phyloP scores from a whole-genome alignment of 2,113 vertebrate species.

The Empidonax traillii region DNA sequence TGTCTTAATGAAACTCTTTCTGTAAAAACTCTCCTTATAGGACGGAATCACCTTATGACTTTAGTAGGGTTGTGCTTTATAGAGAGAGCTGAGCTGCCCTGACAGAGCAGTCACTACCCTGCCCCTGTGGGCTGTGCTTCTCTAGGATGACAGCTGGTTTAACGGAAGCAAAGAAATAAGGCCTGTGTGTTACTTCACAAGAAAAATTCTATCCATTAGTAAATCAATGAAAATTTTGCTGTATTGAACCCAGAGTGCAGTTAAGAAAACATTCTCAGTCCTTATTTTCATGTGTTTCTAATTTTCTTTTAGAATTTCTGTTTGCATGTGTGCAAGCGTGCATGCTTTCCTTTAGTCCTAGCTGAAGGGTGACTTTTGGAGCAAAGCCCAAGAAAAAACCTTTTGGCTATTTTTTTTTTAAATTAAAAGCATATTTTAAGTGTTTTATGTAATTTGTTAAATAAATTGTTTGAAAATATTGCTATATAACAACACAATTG shows the following conservation, averaged over 20 bases:
- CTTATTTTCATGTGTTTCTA: conserved; percentile 44
- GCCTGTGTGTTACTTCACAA: background rate
- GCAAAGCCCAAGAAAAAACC: conserved; percentile 4
- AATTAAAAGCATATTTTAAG: conserved; percentile 15
- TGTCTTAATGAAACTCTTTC: background rate
- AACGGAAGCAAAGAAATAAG: background rate
- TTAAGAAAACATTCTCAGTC: background rate
- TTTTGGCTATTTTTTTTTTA: background rate
- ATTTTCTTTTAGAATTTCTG: conserved; percentile 38
- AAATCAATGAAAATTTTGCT: background rate
- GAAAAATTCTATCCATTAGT: background rate
- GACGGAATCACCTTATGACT: background rate
- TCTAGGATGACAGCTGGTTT: background rate
- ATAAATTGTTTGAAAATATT: conserved; percentile 13
- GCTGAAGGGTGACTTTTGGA: conserved; percentile 32
- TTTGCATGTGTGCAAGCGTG: background rate
- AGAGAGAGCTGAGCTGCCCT: background rate
- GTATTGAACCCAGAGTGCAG: background rate
- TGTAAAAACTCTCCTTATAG: background rate
- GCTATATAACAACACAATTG: background rate
- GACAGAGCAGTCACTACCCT: background rate
- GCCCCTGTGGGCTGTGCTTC: background rate
- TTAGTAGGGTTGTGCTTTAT: background rate
- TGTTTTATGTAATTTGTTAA: conserved; percentile 20
- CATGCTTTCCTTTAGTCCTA: background rate